Conservation (phyloP, 2,113 vertebrate genomes). For the Aegotheles bennettii region DNA sequence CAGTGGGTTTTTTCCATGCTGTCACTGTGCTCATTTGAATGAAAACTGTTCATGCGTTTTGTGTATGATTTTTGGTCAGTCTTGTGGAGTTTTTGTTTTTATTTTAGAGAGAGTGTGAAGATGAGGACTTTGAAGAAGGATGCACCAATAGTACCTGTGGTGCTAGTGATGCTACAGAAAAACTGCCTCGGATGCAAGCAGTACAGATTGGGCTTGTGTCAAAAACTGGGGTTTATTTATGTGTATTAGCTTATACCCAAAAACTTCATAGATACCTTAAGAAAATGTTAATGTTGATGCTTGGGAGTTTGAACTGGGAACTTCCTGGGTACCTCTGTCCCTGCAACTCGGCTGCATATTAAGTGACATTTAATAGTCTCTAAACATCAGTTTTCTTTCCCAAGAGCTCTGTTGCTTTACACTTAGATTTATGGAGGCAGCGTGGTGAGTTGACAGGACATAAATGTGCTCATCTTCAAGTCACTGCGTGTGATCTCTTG, state of each 20-base stretch:
- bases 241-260: not conserved
- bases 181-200: not conserved
- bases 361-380: not conserved
- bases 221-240: not conserved
- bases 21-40: fast-evolving
- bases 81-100: not conserved
- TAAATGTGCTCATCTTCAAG: conserved; percentile 19
- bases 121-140: not conserved
- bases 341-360: not conserved
- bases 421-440: conserved; percentile 30
- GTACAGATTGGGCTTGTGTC: not conserved
- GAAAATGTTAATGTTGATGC: not conserved
- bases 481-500: not conserved
- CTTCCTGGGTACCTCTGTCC: not conserved
- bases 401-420: not conserved
- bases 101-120: not conserved
- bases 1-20: conserved; percentile 27
- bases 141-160: no score
- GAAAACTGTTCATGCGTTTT: not conserved
- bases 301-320: not conserved
- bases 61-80: not conserved
- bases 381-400: conserved; percentile 3
- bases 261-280: not conserved
- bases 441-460: conserved; percentile 33
- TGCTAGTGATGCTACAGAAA: not conserved